These are phyloP conservation scores for Tapirus terrestris DNA, from an alignment of 2,113 vertebrate genomes.

Conservation along the genomic window DNA sequence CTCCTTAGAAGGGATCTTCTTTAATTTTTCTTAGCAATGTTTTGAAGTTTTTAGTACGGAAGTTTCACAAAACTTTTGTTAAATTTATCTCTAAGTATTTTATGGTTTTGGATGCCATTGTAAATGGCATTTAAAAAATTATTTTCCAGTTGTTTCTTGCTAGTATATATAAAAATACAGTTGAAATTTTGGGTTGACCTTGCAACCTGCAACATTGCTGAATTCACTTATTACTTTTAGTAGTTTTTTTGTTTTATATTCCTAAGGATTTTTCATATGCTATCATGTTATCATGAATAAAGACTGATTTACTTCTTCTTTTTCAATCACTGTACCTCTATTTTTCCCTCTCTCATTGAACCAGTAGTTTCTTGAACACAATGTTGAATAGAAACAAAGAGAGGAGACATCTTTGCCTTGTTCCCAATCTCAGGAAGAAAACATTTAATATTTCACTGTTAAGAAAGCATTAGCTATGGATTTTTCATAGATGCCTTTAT, in stretches of 20 bases:
- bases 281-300: not conserved
- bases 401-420: not conserved
- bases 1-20: not conserved
- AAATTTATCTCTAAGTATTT: not conserved
- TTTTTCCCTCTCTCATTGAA: not conserved
- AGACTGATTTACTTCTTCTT: not conserved
- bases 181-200: not conserved
- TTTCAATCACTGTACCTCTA: not conserved
- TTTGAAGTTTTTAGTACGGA: not conserved
- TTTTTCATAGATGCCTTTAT: not conserved
- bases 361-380: not conserved
- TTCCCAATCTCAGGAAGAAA: not conserved
- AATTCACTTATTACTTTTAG: too few species aligned
- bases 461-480: not conserved
- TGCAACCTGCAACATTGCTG: not conserved
- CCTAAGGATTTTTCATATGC: not conserved
- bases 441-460: not conserved
- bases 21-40: not conserved
- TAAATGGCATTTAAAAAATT: not conserved
- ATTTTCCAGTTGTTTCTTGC: not conserved
- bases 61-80: not conserved
- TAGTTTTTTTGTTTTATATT: not conserved
- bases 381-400: not conserved
- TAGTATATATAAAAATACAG: not conserved
- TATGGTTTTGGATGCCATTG: not conserved